Conservation (phyloP, 2,888 invertebrate genomes). For the Drosophila koepferae region DNA sequence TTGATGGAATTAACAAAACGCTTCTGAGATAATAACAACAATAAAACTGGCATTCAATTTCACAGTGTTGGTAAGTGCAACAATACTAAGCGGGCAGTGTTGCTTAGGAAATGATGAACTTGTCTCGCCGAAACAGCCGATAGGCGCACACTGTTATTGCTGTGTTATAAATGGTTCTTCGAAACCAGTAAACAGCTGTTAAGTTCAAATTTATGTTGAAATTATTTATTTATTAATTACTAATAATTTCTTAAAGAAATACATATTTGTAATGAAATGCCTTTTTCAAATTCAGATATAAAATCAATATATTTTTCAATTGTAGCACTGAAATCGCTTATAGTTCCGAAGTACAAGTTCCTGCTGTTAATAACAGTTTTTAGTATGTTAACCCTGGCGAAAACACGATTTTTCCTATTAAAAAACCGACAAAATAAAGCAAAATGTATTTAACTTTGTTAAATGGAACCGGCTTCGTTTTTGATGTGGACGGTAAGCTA, state of each 20-base stretch:
- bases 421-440: not conserved
- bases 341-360: not conserved
- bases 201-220: not conserved
- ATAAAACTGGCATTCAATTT: slow-evolving; percentile 41
- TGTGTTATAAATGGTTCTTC: not conserved
- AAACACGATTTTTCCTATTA: slow-evolving; percentile 15
- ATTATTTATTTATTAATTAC: not conserved
- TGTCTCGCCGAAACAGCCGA: not conserved
- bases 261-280: not conserved
- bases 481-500: slow-evolving; percentile 88
- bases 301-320: not conserved
- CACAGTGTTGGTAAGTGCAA: slow-evolving; percentile 21
- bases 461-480: slow-evolving; percentile 88
- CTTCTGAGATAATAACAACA: slow-evolving; percentile 48
- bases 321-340: not conserved
- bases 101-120: not conserved
- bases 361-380: slow-evolving; percentile 29
- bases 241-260: too few species aligned
- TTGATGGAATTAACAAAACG: slow-evolving; percentile 42
- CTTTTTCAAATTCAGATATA: not conserved
- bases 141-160: not conserved
- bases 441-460: slow-evolving; percentile 80
- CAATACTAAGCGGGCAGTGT: slow-evolving; percentile 3
- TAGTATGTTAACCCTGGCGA: slow-evolving; percentile 15
- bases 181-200: not conserved